Conservation (phyloP, 1,140 invertebrate genomes). For the Cydia splendana region DNA sequence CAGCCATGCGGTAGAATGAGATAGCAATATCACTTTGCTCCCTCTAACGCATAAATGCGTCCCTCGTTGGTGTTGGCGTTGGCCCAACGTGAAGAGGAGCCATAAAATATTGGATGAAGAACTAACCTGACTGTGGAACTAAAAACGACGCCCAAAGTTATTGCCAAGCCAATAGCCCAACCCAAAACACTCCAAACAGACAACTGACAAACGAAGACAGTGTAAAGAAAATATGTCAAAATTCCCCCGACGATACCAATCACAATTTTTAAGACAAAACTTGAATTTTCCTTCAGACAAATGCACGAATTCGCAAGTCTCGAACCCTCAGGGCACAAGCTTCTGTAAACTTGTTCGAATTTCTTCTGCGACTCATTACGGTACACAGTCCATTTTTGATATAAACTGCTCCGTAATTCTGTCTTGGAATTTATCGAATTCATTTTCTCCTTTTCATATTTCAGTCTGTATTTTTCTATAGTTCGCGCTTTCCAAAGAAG, state of each 20-base stretch:
- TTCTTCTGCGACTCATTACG: slow-evolving; percentile 69
- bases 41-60: too few species aligned
- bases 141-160: slow-evolving; percentile 85
- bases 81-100: too few species aligned
- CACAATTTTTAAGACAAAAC: slow-evolving; percentile 82
- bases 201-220: slow-evolving; percentile 83
- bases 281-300: slow-evolving; percentile 79
- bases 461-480: slow-evolving; percentile 67
- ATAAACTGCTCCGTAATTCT: slow-evolving; percentile 60
- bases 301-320: slow-evolving; percentile 68
- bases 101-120: not conserved
- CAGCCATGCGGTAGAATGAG: too few species aligned
- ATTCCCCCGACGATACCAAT: slow-evolving; percentile 82
- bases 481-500: slow-evolving; percentile 73
- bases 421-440: slow-evolving; percentile 73
- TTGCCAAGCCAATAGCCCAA: slow-evolving; percentile 81
- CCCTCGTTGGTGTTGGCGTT: too few species aligned
- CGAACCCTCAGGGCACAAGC: slow-evolving; percentile 62
- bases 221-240: slow-evolving; percentile 83
- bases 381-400: slow-evolving; percentile 68
- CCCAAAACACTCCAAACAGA: slow-evolving; percentile 83
- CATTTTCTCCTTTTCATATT: slow-evolving; percentile 78
- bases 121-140: slow-evolving; percentile 82
- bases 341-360: slow-evolving; percentile 57
- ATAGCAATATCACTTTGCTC: too few species aligned